Conservation (phyloP, 2,113 vertebrate genomes). For the Scolopax mira region DNA sequence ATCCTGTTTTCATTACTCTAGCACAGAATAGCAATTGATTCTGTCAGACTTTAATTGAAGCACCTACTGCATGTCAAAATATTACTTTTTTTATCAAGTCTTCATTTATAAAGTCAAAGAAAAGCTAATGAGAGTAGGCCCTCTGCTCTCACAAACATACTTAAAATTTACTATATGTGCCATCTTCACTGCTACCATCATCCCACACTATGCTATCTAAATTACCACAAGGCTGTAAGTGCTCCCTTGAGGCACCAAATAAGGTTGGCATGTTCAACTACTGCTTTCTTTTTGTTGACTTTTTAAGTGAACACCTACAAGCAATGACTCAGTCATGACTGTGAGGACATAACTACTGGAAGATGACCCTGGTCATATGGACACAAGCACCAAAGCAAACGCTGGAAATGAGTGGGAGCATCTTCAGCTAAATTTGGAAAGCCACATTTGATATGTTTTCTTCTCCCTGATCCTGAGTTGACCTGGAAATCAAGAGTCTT, state of each 20-base stretch:
- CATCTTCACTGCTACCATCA: neutral
- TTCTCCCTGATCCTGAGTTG: neutral
- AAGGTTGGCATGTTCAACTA: neutral
- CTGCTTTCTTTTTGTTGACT: neutral
- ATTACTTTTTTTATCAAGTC: neutral
- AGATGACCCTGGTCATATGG: neutral
- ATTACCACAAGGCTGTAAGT: neutral
- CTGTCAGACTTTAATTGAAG: conserved; percentile 53
- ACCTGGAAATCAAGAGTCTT: neutral
- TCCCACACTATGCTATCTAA: neutral
- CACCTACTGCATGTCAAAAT: conserved; percentile 45
- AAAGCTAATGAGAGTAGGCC: neutral
- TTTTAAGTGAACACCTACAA: neutral
- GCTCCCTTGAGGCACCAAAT: neutral
- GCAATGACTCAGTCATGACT: neutral
- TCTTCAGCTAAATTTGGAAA: neutral
- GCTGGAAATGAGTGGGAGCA: neutral
- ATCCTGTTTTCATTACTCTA: conserved; percentile 35
- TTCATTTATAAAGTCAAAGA: conserved; percentile 33
- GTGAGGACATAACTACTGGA: neutral
- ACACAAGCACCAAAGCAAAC: neutral
- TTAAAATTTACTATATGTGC: neutral
- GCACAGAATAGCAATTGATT: conserved; percentile 51
- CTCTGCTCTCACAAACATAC: neutral
- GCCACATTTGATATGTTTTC: neutral